A percentile compares a stretch with the other conserved stretches of the same genome.
Conservation (phyloP, 2,113 vertebrate genomes). For the Oriolus oriolus region DNA sequence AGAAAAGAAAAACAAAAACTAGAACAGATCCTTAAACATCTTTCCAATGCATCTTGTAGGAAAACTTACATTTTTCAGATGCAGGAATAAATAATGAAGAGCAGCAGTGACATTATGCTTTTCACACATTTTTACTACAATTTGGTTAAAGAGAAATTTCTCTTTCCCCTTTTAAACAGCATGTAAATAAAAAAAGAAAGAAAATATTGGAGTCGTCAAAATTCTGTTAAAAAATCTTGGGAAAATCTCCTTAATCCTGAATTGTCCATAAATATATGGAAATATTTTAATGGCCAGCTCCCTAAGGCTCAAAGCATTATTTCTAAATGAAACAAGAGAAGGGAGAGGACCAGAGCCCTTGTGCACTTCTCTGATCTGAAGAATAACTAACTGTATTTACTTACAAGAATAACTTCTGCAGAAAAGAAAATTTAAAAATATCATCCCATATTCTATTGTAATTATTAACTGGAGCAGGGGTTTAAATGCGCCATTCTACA, state of each 20-base stretch:
- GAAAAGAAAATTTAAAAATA: not conserved
- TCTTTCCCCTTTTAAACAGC: not conserved
- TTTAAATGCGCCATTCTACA: not conserved
- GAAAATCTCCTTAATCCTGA: not conserved
- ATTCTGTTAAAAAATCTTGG: not conserved
- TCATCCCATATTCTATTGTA: fast-evolving
- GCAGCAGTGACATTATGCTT: not conserved
- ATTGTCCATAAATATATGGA: not conserved
- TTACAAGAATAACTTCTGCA: not conserved
- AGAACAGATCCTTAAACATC: not conserved
- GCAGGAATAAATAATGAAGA: not conserved
- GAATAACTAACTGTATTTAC: not conserved
- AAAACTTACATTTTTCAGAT: not conserved
- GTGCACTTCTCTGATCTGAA: not conserved
- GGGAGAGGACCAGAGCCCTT: not conserved
- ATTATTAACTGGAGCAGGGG: not conserved
- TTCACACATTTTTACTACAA: not conserved
- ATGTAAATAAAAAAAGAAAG: not conserved
- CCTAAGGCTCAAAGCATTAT: not conserved
- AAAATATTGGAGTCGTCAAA: not conserved
- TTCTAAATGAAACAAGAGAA: not conserved
- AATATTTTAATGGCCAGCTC: not conserved
- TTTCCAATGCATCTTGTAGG: not conserved
- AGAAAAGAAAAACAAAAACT: not conserved
- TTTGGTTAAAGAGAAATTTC: not conserved